phyloP scores from a whole-genome alignment of 2,888 invertebrate species.

The Phragmatobia fuliginosa region DNA sequence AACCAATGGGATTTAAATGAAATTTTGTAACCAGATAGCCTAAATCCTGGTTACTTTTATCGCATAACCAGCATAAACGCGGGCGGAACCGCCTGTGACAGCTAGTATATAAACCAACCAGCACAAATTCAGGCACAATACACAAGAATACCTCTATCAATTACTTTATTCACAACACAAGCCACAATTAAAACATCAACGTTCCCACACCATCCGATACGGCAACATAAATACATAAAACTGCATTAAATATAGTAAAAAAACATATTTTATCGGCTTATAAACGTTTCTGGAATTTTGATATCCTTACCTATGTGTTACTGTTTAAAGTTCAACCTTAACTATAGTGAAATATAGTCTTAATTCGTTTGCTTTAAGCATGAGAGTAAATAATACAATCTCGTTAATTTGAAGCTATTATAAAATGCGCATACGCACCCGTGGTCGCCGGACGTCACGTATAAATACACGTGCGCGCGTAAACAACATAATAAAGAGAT shows the following conservation, averaged over 20 bases:
- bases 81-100: too few relatives aligned
- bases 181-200: slow-evolving; percentile 24
- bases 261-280: slow-evolving; percentile 43
- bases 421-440: slow-evolving; percentile 20
- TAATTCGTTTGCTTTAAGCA: neutral
- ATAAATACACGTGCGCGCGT: slow-evolving; percentile 40
- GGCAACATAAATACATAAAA: slow-evolving; percentile 32
- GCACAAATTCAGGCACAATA: too few relatives aligned
- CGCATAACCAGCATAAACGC: too few relatives aligned
- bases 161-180: slow-evolving; percentile 5
- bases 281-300: slow-evolving; percentile 45
- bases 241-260: slow-evolving; percentile 34
- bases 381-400: slow-evolving; percentile 11
- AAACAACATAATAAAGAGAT: slow-evolving; percentile 12
- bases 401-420: slow-evolving; percentile 15
- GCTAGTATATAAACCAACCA: too few relatives aligned
- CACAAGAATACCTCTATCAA: neutral
- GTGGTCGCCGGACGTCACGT: slow-evolving; percentile 45
- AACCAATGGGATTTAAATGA: too few relatives aligned
- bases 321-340: neutral
- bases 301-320: slow-evolving; percentile 21
- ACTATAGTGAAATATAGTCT: neutral
- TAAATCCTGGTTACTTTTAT: too few relatives aligned
- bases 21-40: too few relatives aligned
- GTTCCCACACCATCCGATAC: slow-evolving; percentile 29